Evolutionary conservation across 2,888 invertebrate species (phyloP).

Genomic region (Hyppa rectilinea): DNA sequence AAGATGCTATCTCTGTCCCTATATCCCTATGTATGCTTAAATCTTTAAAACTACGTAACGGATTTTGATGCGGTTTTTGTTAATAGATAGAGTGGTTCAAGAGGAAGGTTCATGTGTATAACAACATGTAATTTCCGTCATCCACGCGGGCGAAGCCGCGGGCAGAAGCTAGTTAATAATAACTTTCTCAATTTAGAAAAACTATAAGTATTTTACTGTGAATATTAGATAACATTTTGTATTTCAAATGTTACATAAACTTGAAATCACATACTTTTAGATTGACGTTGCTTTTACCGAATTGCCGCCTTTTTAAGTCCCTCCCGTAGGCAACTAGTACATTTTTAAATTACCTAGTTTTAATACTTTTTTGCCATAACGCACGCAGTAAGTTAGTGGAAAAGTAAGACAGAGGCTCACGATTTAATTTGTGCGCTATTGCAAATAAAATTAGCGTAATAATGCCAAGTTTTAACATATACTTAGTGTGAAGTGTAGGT

Average conservation of each 20-base stretch:
- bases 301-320: neutral
- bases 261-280: neutral
- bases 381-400: constrained; percentile 13
- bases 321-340: neutral
- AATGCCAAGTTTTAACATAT: constrained; percentile 14
- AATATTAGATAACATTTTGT: neutral
- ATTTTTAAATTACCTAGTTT: constrained; percentile 13
- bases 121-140: no score
- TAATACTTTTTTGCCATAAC: neutral
- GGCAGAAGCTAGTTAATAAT: no score
- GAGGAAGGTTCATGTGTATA: no score
- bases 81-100: no score
- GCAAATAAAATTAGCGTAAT: constrained; percentile 35
- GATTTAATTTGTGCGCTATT: constrained; percentile 37
- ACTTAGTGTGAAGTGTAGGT: neutral
- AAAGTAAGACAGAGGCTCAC: constrained; percentile 13
- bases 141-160: no score
- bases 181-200: neutral
- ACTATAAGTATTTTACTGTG: neutral
- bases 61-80: no score
- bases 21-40: no score
- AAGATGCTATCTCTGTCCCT: no score
- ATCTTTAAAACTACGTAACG: no score
- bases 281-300: neutral
- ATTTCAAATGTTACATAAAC: neutral